Evolutionary conservation across 1,140 invertebrate genomes (phyloP), one percentile per base, ranked within the genome.

Genomic region (Metaphire vulgaris): DNA sequence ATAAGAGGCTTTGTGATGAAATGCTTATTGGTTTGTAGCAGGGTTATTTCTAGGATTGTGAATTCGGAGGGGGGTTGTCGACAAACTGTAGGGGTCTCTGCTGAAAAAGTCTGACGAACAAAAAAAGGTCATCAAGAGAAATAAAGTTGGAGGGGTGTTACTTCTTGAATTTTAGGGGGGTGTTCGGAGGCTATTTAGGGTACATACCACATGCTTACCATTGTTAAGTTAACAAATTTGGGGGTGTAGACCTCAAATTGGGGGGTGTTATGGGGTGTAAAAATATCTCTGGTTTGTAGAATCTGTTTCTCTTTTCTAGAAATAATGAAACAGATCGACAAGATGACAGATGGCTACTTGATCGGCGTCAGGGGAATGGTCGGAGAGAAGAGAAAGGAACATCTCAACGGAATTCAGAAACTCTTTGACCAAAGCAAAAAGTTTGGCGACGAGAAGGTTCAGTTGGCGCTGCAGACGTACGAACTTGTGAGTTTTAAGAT

Each of bases 361-460:
- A 88, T 88, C 67, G 91, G 89, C 79, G 89, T 90, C 6, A 89
- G 90, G 83, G 83, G 88, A 78, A 79, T 90, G 82, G 76, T 87
- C 85, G 78, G 89, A 79, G 93, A 96, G 56, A 92, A 93, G 75
- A 91, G 92, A 78, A 92, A 92, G 80, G 92, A 96, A 81, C 90
- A 92, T 76, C 88, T 96, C 64, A 89, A 90, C 78, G 91, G 92
- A 74, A 97, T 98, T 76, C 81, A 82, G 68, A 82, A 81, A 65
- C 74, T 83, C 33, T 86, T 85, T 77, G 80, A 79, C 30, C 86
- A 85, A 69, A 85, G 84, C 77, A 79, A 79, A 76, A 85, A 86
- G 65, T 86, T 94, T 84, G 94, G 94, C 0, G 96, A 98, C 85
- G 96, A 98, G 81, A 99, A 98, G 89, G 95, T 98, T 16, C 94